Conservation (phyloP, 2,888 invertebrate species). For the Cephus pulcher region DNA sequence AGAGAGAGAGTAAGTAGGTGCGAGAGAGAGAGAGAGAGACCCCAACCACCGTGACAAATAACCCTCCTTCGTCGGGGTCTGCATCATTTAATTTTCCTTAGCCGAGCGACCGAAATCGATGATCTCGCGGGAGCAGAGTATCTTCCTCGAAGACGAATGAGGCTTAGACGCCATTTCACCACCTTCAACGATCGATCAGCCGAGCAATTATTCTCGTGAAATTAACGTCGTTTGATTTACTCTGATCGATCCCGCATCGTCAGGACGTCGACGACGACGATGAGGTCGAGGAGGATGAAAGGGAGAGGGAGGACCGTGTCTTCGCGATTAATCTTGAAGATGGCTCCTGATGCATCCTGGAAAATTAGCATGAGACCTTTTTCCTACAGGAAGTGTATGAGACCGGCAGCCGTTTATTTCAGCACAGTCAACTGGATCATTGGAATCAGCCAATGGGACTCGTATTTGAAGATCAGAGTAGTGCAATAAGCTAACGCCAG, state of each 20-base stretch:
- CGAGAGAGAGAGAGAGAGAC: slow-evolving; percentile 28
- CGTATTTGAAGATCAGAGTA: background rate
- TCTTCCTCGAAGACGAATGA: slow-evolving; percentile 63
- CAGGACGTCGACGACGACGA: background rate
- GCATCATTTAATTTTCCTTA: slow-evolving; percentile 67
- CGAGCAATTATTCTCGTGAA: slow-evolving; percentile 61
- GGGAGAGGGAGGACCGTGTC: background rate
- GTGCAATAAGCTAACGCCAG: background rate
- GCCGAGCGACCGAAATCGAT: slow-evolving; percentile 61
- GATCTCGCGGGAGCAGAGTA: slow-evolving; percentile 57
- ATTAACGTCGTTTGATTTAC: slow-evolving; percentile 51
- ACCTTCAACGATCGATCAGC: slow-evolving; percentile 57
- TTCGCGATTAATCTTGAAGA: background rate
- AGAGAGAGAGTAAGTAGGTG: slow-evolving; percentile 5
- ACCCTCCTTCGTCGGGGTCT: slow-evolving; percentile 62
- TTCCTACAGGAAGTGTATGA: background rate
- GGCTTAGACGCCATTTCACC: slow-evolving; percentile 60
- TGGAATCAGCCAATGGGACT: background rate
- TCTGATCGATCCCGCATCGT: slow-evolving; percentile 26
- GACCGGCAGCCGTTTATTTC: background rate
- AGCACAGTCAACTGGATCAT: background rate
- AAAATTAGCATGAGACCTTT: background rate
- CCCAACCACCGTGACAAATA: slow-evolving; percentile 61
- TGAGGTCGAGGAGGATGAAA: background rate
- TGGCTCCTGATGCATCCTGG: background rate